Evolutionary conservation across 2,888 invertebrate genomes (phyloP), one percentile per base, ranked within the genome.

Genomic region (Volucella inanis): DNA sequence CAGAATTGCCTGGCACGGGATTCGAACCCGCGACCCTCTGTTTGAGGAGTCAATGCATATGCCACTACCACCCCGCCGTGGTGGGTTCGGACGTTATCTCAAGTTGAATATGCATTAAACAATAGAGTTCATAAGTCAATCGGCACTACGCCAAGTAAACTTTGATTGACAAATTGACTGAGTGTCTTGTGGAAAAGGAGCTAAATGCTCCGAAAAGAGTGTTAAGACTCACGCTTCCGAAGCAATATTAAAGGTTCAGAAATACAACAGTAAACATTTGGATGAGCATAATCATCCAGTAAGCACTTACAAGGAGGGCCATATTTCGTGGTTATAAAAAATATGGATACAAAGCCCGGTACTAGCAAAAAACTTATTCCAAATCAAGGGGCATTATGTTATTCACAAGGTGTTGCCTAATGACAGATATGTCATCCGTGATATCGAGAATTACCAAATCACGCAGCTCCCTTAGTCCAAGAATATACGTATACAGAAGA

Each of bases 81-180:
- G n/a, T 79, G 84, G 75, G 31, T 15, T 31, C 49, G 18, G 43
- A 68, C 38, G 4, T 64, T 86, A 6, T 39, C 65, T 6, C 45
- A 77, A 9, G 49, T 77, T 64, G 88, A 89, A 77, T 89, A 87
- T 77, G 81, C 85, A 3, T 72, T 88, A 8, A 89, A 89, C 75
- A 89, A 89, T 62, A 88, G n/a, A 88, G 0, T 68, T 15, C 85
- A 87, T 55, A 87, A 88, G 54, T 64, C 88, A 8, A 88, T 89
- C 11, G 81, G 87, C 1, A 87, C 89, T 61, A 88, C 89, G 0
- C 88, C 89, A 1, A 88, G 88, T 81, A 87, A 72, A 54, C 61
- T 89, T 45, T 65, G 12, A 31, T 82, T 47, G 89, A 89, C 41
- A 67, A 79, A 11, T 9, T 88, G n/a, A 79, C 72, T 39, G 70